These are phyloP conservation scores for Trochalopteron elliotii DNA, from an alignment of 2,113 vertebrate genomes.

Conservation along the genomic window DNA sequence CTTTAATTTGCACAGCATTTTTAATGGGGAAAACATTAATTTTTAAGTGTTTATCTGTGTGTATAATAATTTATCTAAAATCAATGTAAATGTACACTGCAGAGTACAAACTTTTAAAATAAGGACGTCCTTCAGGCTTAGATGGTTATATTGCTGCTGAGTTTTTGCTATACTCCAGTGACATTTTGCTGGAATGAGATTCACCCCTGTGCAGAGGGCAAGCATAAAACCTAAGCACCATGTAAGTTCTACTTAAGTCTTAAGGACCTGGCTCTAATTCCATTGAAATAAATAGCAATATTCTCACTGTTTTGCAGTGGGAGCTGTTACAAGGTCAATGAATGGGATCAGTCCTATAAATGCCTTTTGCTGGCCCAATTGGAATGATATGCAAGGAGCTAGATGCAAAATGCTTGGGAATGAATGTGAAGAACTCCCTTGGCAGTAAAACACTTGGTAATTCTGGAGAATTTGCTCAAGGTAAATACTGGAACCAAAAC, in stretches of 20 bases:
- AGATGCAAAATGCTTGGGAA: background rate
- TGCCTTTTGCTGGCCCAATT: background rate
- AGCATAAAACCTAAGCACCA: slow-evolving; percentile 60
- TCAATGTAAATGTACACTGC: background rate
- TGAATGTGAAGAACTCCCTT: background rate
- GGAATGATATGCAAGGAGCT: background rate
- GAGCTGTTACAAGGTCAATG: slow-evolving; percentile 15
- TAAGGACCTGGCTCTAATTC: slow-evolving; percentile 11
- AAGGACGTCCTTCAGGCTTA: slow-evolving; percentile 51
- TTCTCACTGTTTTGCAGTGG: background rate
- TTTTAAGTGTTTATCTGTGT: background rate
- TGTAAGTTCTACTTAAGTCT: slow-evolving; percentile 40
- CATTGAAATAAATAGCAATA: slow-evolving; percentile 41
- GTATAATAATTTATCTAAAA: background rate
- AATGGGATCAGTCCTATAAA: background rate
- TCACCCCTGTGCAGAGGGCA: slow-evolving; percentile 39
- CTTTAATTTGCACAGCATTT: slow-evolving; percentile 19
- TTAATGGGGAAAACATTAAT: background rate
- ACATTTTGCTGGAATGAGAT: slow-evolving; percentile 47
- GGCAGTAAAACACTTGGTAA: background rate
- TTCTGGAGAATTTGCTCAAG: background rate
- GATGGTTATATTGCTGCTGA: slow-evolving; percentile 44
- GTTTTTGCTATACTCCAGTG: slow-evolving; percentile 51
- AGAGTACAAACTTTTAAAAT: background rate
- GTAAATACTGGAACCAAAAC: background rate